Conservation (phyloP, 1,140 invertebrate genomes). For the Rhizoglyphus robini region DNA sequence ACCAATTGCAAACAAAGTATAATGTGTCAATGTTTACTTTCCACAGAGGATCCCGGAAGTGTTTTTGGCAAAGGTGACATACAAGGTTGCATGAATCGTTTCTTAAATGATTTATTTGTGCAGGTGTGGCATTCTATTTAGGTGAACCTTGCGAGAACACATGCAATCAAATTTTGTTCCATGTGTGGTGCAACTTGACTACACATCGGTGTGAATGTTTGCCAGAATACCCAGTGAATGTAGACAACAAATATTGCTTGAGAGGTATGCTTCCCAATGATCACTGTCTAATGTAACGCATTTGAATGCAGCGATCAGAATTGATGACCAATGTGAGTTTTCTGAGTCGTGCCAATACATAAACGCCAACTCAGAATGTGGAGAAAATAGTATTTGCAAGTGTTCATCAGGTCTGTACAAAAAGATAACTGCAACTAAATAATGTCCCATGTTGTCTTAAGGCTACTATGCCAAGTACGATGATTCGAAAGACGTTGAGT, state of each 20-base stretch:
- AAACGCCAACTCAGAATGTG: constrained; percentile 22
- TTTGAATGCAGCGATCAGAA: constrained; percentile 20
- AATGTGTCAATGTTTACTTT: too few relatives aligned
- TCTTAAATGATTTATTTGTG: too few relatives aligned
- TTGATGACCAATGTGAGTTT: constrained; percentile 24
- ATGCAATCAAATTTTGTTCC: constrained; percentile 27
- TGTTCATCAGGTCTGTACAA: constrained; percentile 7
- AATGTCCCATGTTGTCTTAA: background rate
- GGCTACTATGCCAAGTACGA: constrained; percentile 13
- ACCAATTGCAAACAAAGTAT: too few relatives aligned
- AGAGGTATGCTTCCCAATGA: constrained; percentile 23
- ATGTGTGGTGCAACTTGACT: constrained; percentile 27
- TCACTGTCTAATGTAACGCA: background rate
- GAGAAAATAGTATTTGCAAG: constrained; percentile 19
- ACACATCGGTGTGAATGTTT: constrained; percentile 26
- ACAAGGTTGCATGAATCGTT: too few relatives aligned
- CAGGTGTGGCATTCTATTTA: constrained; percentile 26
- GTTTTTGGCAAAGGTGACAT: constrained; percentile 25
- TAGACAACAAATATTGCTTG: constrained; percentile 26
- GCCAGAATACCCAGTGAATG: constrained; percentile 27
- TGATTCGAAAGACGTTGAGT: constrained; percentile 11
- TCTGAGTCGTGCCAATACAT: constrained; percentile 24
- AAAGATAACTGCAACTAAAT: background rate
- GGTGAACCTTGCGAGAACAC: constrained; percentile 26
- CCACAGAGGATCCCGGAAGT: constrained; percentile 20